Conservation (phyloP, 92 coral and sea anemone genomes). For the Epizoanthus ramosus region DNA sequence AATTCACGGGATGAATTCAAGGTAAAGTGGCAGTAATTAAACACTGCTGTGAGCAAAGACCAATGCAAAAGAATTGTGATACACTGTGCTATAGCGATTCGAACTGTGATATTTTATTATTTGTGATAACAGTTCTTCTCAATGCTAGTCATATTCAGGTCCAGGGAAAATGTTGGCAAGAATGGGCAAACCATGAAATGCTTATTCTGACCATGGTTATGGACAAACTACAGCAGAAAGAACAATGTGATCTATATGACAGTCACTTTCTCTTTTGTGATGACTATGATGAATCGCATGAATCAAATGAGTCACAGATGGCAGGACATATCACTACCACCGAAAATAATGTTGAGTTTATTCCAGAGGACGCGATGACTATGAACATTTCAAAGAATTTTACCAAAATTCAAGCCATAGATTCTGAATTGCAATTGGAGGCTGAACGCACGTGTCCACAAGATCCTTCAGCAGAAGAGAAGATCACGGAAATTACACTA, state of each 20-base stretch:
- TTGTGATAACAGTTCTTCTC: neutral
- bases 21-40: neutral
- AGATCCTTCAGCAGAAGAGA: no score
- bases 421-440: neutral
- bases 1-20: neutral
- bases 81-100: neutral
- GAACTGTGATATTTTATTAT: neutral
- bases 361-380: neutral
- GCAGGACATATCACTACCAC: neutral
- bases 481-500: no score
- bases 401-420: neutral
- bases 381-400: neutral
- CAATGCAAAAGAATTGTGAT: neutral
- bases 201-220: neutral
- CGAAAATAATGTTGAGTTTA: neutral
- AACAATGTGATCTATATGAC: neutral
- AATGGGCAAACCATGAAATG: slow-evolving; percentile 1
- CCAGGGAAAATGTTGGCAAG: slow-evolving; percentile 14
- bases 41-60: slow-evolving; percentile 5
- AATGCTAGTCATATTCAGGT: neutral
- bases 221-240: neutral
- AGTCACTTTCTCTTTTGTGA: neutral
- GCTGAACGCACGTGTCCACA: slow-evolving; percentile 1
- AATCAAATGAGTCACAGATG: neutral
- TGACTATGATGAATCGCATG: neutral